Evolutionary conservation across 2,888 invertebrate species (phyloP).

Genomic region (Noctua janthe): DNA sequence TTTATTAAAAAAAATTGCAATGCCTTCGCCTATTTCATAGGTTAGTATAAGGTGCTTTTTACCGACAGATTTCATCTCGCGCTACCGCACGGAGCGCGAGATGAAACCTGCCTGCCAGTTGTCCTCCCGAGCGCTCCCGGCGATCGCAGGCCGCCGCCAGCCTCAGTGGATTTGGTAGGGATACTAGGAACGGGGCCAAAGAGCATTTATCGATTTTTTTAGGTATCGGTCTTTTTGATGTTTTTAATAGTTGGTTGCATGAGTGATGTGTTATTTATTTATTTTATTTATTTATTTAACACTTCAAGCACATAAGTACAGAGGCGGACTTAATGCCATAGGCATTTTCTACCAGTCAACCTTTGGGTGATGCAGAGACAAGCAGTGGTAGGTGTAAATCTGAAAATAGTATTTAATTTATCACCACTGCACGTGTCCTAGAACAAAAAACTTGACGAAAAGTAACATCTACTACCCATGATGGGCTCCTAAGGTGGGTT

Average conservation of each 20-base stretch:
- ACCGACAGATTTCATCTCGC: constrained; percentile 42
- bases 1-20: not conserved
- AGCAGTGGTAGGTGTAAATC: no score
- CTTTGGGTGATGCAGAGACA: no score
- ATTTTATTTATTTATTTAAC: no score
- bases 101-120: constrained; percentile 13
- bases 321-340: no score
- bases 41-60: not conserved
- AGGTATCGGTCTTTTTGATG: not conserved
- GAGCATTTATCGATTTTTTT: not conserved
- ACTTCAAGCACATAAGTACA: no score
- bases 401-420: no score
- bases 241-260: not conserved
- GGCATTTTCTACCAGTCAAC: no score
- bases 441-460: no score
- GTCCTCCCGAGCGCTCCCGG: not conserved
- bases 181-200: not conserved
- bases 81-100: constrained; percentile 29
- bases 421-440: not conserved
- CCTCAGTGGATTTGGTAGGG: not conserved
- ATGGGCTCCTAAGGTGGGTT: no score
- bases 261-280: not conserved
- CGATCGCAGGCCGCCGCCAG: not conserved
- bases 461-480: no score
- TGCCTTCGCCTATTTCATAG: not conserved